Conservation (phyloP, 2,888 invertebrate species). For the Silvanus unidentatus region DNA sequence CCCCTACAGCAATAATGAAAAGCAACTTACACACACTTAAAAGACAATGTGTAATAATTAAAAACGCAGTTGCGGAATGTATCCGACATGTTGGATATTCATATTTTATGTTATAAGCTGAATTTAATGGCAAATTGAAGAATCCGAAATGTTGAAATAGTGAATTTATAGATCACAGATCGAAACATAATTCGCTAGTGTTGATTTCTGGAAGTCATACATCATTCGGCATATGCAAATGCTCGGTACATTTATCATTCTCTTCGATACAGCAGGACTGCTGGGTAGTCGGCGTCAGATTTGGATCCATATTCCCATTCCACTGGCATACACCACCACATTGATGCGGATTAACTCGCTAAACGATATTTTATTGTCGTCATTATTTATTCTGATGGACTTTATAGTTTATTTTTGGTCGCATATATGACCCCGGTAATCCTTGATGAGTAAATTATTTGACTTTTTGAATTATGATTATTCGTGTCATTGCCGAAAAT, state of each 20-base stretch:
- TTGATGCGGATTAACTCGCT: slow-evolving; percentile 26
- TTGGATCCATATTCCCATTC: background rate
- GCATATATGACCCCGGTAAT: slow-evolving; percentile 16
- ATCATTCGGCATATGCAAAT: slow-evolving; percentile 47
- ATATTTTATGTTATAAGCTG: slow-evolving; percentile 12
- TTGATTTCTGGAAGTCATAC: slow-evolving; percentile 44
- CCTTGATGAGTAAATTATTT: slow-evolving; percentile 24
- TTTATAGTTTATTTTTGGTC: slow-evolving; percentile 26
- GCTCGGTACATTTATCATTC: slow-evolving; percentile 43
- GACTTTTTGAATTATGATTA: slow-evolving; percentile 1
- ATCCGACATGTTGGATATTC: slow-evolving; percentile 1
- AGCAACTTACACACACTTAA: too few species aligned
- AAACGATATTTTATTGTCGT: slow-evolving; percentile 41
- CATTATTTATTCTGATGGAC: slow-evolving; percentile 37
- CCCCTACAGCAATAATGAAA: too few species aligned
- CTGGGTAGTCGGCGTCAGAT: slow-evolving; percentile 12
- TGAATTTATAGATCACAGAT: slow-evolving; percentile 31
- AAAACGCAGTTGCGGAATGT: too few species aligned
- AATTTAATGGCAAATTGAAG: slow-evolving; percentile 10
- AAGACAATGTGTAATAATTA: too few species aligned
- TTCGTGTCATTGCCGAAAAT: too few species aligned
- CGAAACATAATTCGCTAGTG: slow-evolving; percentile 45
- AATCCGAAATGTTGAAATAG: slow-evolving; percentile 17
- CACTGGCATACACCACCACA: background rate
- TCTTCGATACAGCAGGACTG: slow-evolving; percentile 23